Conservation (phyloP, 2,797 vertebrate species). For the Gymnodraco acuticeps region DNA sequence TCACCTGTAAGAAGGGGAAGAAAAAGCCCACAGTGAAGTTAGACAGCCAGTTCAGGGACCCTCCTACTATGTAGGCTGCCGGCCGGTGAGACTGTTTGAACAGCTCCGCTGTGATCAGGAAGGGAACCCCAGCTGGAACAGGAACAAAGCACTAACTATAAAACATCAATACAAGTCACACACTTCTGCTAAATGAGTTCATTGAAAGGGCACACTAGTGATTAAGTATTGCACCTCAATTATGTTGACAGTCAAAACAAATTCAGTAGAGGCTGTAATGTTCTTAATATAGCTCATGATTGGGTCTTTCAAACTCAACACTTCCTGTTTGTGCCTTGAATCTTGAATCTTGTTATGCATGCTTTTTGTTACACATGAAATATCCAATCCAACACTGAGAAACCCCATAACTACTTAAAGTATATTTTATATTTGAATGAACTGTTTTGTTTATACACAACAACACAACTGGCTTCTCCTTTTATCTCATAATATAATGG, state of each 20-base stretch:
- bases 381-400: background rate
- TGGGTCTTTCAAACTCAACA: background rate
- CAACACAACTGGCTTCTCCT: too few species aligned
- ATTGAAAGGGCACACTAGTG: background rate
- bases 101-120: conserved; percentile 92
- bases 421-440: too few species aligned
- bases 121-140: conserved; percentile 88
- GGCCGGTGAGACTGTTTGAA: conserved; percentile 93
- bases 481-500: too few species aligned
- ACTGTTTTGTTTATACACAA: background rate
- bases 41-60: conserved; percentile 93
- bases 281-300: background rate
- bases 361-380: background rate
- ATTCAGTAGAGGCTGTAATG: background rate
- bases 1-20: conserved; percentile 94
- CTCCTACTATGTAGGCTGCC: conserved; percentile 90
- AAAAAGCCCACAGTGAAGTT: conserved; percentile 93
- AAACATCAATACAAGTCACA: background rate
- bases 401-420: too few species aligned
- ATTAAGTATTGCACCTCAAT: background rate
- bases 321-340: too few species aligned
- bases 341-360: background rate
- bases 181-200: background rate
- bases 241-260: background rate
- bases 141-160: background rate